Conservation (phyloP, 2,113 vertebrate species). For the Oplegnathus fasciatus region DNA sequence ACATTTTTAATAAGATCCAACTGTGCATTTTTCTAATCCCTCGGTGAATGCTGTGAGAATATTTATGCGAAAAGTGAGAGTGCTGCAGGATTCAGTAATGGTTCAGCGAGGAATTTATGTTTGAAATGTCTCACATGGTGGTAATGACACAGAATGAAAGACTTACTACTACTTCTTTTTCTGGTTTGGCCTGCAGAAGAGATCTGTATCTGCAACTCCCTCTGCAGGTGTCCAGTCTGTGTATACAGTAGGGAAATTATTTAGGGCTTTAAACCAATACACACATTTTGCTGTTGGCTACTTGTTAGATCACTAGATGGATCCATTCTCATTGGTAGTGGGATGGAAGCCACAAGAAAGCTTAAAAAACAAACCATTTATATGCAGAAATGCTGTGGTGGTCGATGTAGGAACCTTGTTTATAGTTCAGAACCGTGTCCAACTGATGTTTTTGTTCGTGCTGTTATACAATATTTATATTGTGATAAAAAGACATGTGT, state of each 20-base stretch:
- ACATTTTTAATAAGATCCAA: slow-evolving; percentile 41
- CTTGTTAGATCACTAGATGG: slow-evolving; percentile 1
- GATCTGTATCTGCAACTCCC: slow-evolving; percentile 18
- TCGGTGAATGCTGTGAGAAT: slow-evolving; percentile 20
- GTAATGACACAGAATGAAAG: slow-evolving; percentile 16
- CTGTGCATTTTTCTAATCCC: slow-evolving; percentile 54
- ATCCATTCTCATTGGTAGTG: not conserved
- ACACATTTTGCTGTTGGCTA: slow-evolving; percentile 3
- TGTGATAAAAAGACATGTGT: not conserved
- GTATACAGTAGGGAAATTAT: not conserved
- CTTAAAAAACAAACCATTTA: not conserved
- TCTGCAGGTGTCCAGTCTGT: slow-evolving; percentile 27
- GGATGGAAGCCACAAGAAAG: not conserved
- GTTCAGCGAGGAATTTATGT: slow-evolving; percentile 43
- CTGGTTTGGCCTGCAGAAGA: not conserved
- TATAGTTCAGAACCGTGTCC: not conserved
- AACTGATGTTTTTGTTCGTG: not conserved
- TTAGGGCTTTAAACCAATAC: slow-evolving; percentile 8
- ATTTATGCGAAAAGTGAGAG: slow-evolving; percentile 48
- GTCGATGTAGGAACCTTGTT: not conserved
- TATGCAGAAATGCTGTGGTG: not conserved
- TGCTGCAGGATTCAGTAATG: slow-evolving; percentile 22
- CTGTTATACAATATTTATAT: not conserved
- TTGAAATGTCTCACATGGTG: slow-evolving; percentile 34
- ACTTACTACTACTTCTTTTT: slow-evolving; percentile 17